These are phyloP conservation scores for Rhabdomys dilectus DNA, from an alignment of 2,113 vertebrate genomes.

Conservation along the genomic window DNA sequence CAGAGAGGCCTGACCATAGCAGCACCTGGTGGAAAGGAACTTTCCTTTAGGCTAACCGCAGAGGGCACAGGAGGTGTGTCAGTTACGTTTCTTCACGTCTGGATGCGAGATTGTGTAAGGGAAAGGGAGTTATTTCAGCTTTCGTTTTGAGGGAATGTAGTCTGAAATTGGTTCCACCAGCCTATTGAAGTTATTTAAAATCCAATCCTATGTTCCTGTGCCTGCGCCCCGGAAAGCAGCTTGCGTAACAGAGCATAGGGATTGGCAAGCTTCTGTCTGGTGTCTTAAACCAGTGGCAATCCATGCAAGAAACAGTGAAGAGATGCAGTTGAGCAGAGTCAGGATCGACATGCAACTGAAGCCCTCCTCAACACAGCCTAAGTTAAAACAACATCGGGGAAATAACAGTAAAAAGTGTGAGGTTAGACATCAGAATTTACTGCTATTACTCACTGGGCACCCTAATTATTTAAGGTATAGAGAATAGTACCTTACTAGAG, in stretches of 20 bases:
- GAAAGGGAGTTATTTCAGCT: background rate
- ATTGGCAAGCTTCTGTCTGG: too few relatives aligned
- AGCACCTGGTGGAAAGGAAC: background rate
- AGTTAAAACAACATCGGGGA: background rate
- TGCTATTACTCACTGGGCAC: background rate
- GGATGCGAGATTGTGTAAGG: too few relatives aligned
- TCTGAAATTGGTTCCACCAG: background rate
- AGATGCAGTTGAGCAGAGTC: too few relatives aligned
- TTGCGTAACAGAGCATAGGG: background rate
- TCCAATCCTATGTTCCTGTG: too few relatives aligned
- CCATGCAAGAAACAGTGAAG: accelerated
- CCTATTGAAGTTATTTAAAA: background rate
- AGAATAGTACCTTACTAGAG: background rate
- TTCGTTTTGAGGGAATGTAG: background rate
- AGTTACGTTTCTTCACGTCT: background rate
- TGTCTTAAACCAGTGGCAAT: background rate
- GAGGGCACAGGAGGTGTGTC: too few relatives aligned
- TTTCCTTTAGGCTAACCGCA: background rate
- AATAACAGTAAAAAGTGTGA: background rate
- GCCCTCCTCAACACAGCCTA: accelerated
- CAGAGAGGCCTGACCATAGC: too few relatives aligned
- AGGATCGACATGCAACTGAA: accelerated
- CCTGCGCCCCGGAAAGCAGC: background rate
- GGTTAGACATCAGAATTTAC: background rate
- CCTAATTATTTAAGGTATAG: background rate